Evolutionary conservation across 2,797 vertebrate species (phyloP), one percentile per base, ranked within the genome.

Genomic region (Bradypus variegatus): DNA sequence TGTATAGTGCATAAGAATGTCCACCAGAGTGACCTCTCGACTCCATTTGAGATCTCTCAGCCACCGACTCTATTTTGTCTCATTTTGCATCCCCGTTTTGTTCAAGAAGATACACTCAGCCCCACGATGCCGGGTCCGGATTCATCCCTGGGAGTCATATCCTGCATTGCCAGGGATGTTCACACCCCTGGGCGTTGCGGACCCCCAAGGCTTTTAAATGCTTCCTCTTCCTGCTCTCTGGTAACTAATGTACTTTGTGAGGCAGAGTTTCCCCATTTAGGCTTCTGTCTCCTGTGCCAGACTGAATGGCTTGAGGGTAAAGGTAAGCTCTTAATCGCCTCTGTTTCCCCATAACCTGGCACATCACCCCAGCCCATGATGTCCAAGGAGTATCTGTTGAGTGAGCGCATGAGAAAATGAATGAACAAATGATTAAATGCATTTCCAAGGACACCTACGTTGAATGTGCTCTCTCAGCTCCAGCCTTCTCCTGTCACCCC

Each of bases 361-460:
- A 55, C 2, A 2, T 12, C 11, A 9, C 8, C 13, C 58, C 0
- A 0, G 23, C 27, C 65, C 62, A 38, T 33, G 4, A 15, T 18
- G 31, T 88, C 80, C 36, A 50, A 38, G 41, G 64, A 38, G 69
- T 23, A 53, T 75, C 64, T 36, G 14, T 9, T 11, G 18, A 77
- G 48, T 10, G 73, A 80, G 14, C 4, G 41, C 29, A 6, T 55
- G 58, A 75, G 70, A 81, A 65, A 85, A n/a, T 3, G 58, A 85
- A 6, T 45, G 69, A 8, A 2, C 50, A 33, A 36, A 45, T 64
- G 77, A 67, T 23, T 8, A 29, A 12, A 6, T 4, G 69, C 75
- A 75, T 79, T 60, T 69, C 23, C 3, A 33, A 67, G 58, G 41
- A 50, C n/a, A 45, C 58, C 62, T 16, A 14, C 5, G 3, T 53